Evolutionary conservation across 2,888 invertebrate species (phyloP), one percentile per base, ranked within the genome.

Genomic region (Germaria angustata): DNA sequence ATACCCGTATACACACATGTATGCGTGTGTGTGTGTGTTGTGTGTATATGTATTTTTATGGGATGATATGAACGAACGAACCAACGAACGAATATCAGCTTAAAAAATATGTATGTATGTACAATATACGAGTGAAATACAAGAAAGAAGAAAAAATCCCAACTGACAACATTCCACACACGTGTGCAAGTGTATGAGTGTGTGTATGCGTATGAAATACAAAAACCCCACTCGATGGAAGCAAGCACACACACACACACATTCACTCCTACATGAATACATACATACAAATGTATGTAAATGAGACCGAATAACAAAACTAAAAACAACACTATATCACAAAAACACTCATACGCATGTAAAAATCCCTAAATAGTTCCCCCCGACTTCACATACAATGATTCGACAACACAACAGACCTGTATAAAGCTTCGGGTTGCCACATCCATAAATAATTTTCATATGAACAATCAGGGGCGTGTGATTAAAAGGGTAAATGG

Each of bases 151-250:
- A 69, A 81, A 80, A 84, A 88, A 89, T 88, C 88, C 88, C 89
- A 88, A 89, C 88, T 88, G 89, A 88, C 88, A 88, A 88, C 87
- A 86, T 85, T 86, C 82, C 81, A 81, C 76, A 79, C 81, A 80
- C 76, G 80, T 76, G 69, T 75, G 81, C 75, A 84, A 84, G 69
- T 78, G 66, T 71, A 73, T 75, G 78, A 61, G 80, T 65, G 1
- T 72, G 13, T 53, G 49, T 22, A 39, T 84, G 59, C 71, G 78
- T 79, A 51, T 71, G 69, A 72, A 80, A 68, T 46, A 69, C 71
- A 80, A 71, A 82, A 79, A 59, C 72, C 82, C 82, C 82, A 76
- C 79, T 79, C 79, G 79, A 71, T 79, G 75, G 63, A 78, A 78
- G 66, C 61, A 44, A 79, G 59, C 81, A 75, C 71, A 81, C n/a